Evolutionary conservation across 2,888 invertebrate species (phyloP).

Genomic region (Salticus scenicus): DNA sequence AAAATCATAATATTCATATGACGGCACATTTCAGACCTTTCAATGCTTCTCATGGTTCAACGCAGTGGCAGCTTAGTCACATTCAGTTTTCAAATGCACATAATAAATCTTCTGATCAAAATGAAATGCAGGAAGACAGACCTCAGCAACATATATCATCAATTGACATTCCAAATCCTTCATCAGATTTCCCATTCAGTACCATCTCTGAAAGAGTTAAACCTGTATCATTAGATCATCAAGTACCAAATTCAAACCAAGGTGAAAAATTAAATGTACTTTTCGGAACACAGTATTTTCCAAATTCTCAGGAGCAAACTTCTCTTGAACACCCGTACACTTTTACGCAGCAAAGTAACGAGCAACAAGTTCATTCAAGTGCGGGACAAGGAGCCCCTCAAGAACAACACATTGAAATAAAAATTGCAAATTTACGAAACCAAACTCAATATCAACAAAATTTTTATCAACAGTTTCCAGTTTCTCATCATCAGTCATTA

Average conservation of each 20-base stretch:
- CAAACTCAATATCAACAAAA: neutral
- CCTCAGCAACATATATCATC: neutral
- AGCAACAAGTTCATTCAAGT: neutral
- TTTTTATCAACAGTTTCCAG: neutral
- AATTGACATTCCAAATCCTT: neutral
- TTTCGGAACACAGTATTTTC: neutral
- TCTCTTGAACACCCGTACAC: neutral
- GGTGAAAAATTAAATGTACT: neutral
- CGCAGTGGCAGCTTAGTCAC: neutral
- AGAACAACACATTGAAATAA: neutral
- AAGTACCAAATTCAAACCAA: neutral
- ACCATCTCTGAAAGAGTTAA: neutral
- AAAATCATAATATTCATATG: neutral
- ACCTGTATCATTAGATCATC: neutral
- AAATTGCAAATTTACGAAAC: neutral
- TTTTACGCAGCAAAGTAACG: neutral
- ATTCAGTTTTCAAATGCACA: neutral
- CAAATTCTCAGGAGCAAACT: neutral
- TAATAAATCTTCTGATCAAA: neutral
- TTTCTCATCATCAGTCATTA: neutral
- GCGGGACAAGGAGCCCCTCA: neutral
- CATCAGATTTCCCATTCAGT: neutral
- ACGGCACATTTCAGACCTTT: constrained; percentile 13
- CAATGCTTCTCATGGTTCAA: neutral
- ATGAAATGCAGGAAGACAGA: neutral